phyloP scores from a whole-genome alignment of 2,888 invertebrate species.

The Adineta ricciae region DNA sequence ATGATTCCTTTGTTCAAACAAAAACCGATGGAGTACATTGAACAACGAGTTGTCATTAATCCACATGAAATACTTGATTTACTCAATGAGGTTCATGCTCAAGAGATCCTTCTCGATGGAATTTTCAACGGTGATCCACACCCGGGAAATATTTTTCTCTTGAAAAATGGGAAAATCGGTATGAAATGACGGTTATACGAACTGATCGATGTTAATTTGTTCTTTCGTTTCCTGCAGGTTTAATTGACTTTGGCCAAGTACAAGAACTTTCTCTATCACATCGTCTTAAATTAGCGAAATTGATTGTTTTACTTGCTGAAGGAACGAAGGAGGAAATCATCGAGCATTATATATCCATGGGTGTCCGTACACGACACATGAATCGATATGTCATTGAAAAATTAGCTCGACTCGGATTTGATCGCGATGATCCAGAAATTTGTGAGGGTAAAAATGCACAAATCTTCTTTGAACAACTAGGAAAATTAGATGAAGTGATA shows the following conservation, averaged over 20 bases:
- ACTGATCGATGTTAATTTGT: not conserved
- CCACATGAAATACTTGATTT: conserved; percentile 11
- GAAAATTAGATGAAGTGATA: not conserved
- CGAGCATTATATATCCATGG: not conserved
- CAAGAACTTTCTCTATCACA: not conserved
- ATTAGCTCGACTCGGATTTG: not conserved
- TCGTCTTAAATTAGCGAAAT: conserved; percentile 10
- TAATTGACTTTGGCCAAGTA: conserved; percentile 13
- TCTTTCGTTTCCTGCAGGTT: not conserved
- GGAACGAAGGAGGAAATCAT: not conserved
- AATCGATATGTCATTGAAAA: conserved; percentile 7
- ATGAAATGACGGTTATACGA: not conserved
- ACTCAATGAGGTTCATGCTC: conserved; percentile 5
- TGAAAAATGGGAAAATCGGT: conserved; percentile 1
- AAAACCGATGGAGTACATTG: not conserved
- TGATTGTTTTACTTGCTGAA: conserved; percentile 2
- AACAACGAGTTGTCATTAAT: not conserved
- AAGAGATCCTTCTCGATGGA: not conserved
- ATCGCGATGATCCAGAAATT: conserved; percentile 14
- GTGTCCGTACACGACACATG: not conserved
- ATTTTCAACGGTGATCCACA: conserved; percentile 17
- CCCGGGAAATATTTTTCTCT: not conserved
- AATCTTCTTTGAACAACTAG: not conserved
- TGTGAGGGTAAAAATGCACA: conserved; percentile 2
- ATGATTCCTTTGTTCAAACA: not conserved